Conservation (phyloP, 2,888 invertebrate genomes). For the Polyploca ridens region DNA sequence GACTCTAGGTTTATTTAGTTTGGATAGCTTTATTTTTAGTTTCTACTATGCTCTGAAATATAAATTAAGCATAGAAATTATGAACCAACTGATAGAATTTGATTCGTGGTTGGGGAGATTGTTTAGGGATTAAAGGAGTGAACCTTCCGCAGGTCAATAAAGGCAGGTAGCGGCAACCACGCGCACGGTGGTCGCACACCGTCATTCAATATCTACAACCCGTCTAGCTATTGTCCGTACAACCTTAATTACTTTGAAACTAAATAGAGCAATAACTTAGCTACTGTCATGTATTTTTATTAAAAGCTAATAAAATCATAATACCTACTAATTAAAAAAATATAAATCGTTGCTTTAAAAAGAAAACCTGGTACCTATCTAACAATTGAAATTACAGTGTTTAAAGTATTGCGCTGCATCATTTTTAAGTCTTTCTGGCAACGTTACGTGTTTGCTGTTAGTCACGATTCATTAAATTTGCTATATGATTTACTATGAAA, state of each 20-base stretch:
- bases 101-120: conserved; percentile 67
- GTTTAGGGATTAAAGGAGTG: conserved; percentile 66
- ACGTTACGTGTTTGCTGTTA: conserved; percentile 9
- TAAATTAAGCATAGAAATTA: too few relatives aligned
- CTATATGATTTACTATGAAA: not conserved
- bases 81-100: conserved; percentile 39
- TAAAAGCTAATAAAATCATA: too few relatives aligned
- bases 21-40: too few relatives aligned
- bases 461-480: not conserved
- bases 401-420: conserved; percentile 9
- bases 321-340: too few relatives aligned
- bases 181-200: conserved; percentile 39
- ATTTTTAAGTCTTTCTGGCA: conserved; percentile 14
- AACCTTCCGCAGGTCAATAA: conserved; percentile 70
- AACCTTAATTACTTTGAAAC: not conserved
- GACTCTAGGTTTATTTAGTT: too few relatives aligned
- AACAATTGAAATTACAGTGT: conserved; percentile 3
- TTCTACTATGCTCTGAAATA: too few relatives aligned
- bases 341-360: not conserved
- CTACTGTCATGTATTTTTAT: too few relatives aligned
- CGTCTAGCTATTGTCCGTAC: conserved; percentile 18
- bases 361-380: not conserved
- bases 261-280: not conserved
- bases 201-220: conserved; percentile 49
- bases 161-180: conserved; percentile 67